Evolutionary conservation across 2,888 invertebrate species (phyloP), one percentile per base, ranked within the genome.

Genomic region (Ophioninae sp.): DNA sequence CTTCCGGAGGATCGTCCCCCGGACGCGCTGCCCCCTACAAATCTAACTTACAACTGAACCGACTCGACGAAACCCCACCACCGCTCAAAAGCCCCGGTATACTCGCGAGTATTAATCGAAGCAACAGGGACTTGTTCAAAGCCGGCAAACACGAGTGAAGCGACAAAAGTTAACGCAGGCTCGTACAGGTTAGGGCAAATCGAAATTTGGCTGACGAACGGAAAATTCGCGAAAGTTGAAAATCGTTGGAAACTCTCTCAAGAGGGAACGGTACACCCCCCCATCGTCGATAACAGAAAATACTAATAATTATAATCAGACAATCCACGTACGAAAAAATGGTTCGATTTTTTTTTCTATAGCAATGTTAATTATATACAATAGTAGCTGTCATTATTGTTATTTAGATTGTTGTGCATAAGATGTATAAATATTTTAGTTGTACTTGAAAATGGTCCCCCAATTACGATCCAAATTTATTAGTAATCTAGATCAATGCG

Each of bases 51-150:
- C 96, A 97, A 90, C 93, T 97, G 67, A 96, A 95, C 89, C 94
- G 95, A 23, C 93, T 96, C 69, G 95, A 96, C 86, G 96, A 96
- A 90, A 95, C 95, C 13, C 51, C 13, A 9, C 96, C 96, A 0
- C 95, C 96, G 79, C 93, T 97, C 9, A 97, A 97, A 91, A 97
- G 97, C 91, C 97, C 97, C 0, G 97, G 97, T 61, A 96, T 98
- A 86, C 96, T 98, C 59, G 97, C 97, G 80, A 96, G 97, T 86
- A 96, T 97, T 84, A 97, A 96, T 91, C 95, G 97, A 86, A 97
- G 97, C 92, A 97, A 97, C 90, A 95, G 96, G 84, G 97, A 97
- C 91, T 93, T 97, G 39, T 95, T 95, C 39, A 95, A 95, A 89
- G 95, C 95, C 9, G 91, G 90, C 22, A 92, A 90, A 83, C 80